Percentiles rank a stretch among this genome's conserved stretches.
Conservation (phyloP, 2,797 vertebrate species). For the Sparidentex hasta region DNA sequence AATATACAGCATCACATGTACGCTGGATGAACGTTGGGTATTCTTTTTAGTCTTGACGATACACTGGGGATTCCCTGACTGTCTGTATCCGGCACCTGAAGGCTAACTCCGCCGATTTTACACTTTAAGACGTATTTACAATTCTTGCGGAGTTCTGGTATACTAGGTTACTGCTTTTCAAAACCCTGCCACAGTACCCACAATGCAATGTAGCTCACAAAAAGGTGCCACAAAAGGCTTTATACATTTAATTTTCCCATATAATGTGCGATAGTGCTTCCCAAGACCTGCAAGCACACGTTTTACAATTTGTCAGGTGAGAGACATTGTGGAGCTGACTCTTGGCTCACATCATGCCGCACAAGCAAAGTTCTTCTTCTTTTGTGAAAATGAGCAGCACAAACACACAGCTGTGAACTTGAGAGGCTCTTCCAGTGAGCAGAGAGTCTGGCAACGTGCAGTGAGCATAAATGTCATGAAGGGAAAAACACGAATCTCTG, state of each 20-base stretch:
- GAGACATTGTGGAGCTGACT: neutral
- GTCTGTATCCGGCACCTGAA: conserved; percentile 5
- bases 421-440: neutral
- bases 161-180: no score
- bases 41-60: neutral
- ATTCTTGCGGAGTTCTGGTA: no score
- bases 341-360: neutral
- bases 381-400: neutral
- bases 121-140: no score
- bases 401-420: neutral
- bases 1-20: neutral
- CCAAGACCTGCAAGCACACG: no score
- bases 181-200: no score
- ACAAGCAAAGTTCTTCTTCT: neutral
- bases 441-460: neutral
- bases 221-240: no score
- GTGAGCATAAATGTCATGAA: neutral
- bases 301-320: neutral
- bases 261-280: no score
- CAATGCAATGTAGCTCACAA: no score
- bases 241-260: no score
- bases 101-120: no score
- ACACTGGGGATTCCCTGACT: neutral
- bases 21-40: neutral
- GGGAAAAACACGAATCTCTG: neutral